A percentile compares a stretch with the other conserved stretches of the same genome.
Evolutionary conservation across 2,888 invertebrate genomes (phyloP).

Genomic region (Globia sparganii): DNA sequence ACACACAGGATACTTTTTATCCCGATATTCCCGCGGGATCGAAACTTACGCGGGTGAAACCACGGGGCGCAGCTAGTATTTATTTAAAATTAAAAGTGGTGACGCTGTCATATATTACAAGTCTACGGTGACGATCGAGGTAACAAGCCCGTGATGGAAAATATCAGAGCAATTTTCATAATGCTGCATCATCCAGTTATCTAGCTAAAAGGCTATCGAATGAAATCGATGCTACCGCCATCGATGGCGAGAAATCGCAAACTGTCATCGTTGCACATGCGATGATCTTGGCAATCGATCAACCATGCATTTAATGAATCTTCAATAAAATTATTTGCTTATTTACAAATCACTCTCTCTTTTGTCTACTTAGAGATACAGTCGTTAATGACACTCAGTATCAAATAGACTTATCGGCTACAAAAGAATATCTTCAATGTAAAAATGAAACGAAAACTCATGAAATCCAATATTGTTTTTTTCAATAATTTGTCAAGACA

Average conservation of each 20-base stretch:
- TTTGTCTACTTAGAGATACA: slow-evolving; percentile 6
- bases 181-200: slow-evolving; percentile 51
- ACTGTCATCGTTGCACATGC: slow-evolving; percentile 53
- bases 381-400: slow-evolving; percentile 15
- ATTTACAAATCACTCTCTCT: slow-evolving; percentile 24
- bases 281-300: slow-evolving; percentile 46
- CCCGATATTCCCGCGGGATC: too few relatives aligned
- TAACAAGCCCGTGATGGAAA: slow-evolving; percentile 34
- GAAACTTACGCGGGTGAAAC: too few relatives aligned
- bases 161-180: slow-evolving; percentile 56
- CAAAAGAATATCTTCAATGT: slow-evolving; percentile 21
- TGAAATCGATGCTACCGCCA: slow-evolving; percentile 24
- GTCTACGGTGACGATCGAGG: slow-evolving; percentile 3
- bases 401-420: slow-evolving; percentile 27
- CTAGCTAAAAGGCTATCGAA: slow-evolving; percentile 32
- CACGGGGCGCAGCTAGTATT: too few relatives aligned
- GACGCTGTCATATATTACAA: slow-evolving; percentile 16
- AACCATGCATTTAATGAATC: slow-evolving; percentile 26
- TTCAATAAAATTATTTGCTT: slow-evolving; percentile 13
- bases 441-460: slow-evolving; percentile 42
- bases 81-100: slow-evolving; percentile 31
- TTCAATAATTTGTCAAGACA: slow-evolving; percentile 67
- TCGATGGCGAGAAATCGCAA: slow-evolving; percentile 33
- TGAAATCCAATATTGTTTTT: slow-evolving; percentile 62
- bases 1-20: too few relatives aligned